A percentile compares a stretch with the other conserved stretches of the same genome.
These are phyloP conservation scores for Agonopterix arenella DNA, from an alignment of 2,888 invertebrate species.

Conservation along the genomic window DNA sequence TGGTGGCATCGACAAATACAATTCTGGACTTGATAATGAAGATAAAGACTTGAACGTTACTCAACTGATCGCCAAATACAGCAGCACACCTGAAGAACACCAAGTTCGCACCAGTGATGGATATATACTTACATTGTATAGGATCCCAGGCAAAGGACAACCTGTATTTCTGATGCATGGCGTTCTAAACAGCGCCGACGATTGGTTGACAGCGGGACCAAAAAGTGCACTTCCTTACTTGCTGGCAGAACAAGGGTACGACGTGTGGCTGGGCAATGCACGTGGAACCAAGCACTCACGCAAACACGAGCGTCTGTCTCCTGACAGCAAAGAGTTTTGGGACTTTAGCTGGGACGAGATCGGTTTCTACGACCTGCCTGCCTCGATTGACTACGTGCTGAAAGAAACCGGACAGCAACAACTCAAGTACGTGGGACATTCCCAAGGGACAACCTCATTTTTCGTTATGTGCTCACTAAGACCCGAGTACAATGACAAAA, in stretches of 20 bases:
- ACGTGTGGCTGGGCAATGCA: slow-evolving; percentile 57
- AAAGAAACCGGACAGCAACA: slow-evolving; percentile 28
- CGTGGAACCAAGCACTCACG: slow-evolving; percentile 78
- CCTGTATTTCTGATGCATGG: slow-evolving; percentile 49
- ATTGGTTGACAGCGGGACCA: slow-evolving; percentile 45
- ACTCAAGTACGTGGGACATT: slow-evolving; percentile 54
- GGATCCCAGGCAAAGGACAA: slow-evolving; percentile 40
- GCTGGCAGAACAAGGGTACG: slow-evolving; percentile 69
- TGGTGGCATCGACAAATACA: neutral
- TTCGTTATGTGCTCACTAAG: slow-evolving; percentile 48
- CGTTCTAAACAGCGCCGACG: slow-evolving; percentile 47
- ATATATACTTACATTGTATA: slow-evolving; percentile 36
- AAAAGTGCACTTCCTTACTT: slow-evolving; percentile 51
- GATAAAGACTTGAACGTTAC: slow-evolving; percentile 33
- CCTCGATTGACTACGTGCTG: slow-evolving; percentile 49
- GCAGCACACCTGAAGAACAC: slow-evolving; percentile 35
- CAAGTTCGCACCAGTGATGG: slow-evolving; percentile 43
- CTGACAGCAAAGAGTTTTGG: slow-evolving; percentile 51
- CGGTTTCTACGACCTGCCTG: slow-evolving; percentile 52
- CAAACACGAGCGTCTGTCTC: slow-evolving; percentile 52
- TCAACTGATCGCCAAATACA: slow-evolving; percentile 39
- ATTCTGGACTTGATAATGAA: slow-evolving; percentile 15
- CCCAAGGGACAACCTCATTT: slow-evolving; percentile 58
- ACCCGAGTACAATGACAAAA: slow-evolving; percentile 53
- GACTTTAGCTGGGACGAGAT: slow-evolving; percentile 84